Evolutionary conservation across 2,888 invertebrate species (phyloP), one percentile per base, ranked within the genome.

Genomic region (Heliconius ismenius): DNA sequence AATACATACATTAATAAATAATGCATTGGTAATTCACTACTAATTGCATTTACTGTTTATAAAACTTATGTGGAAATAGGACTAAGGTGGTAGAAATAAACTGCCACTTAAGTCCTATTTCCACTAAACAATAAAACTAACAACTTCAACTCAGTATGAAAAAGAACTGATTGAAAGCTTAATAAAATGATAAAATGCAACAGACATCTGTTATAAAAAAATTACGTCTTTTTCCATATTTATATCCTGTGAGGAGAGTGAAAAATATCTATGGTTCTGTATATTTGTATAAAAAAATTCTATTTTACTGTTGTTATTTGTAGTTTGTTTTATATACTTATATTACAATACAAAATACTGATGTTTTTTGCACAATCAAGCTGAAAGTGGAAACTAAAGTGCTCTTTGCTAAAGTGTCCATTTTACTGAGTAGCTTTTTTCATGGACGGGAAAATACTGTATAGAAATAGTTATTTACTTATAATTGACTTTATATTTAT

Each of bases 401-500:
- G 62, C 62, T 63, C 32, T 32, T 32, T 64, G 64, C 64, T 64
- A 32, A 64, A 64, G 64, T 64, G 28, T 32, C 32, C 64, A 64
- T 64, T 64, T 64, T 64, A 21, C 64, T 64, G 10, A 64, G 64
- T 64, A 64, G 63, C 32, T 32, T 18, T 18, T 63, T 64, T 64
- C 9, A 21, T 64, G 21, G 21, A 64, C 18, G 64, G 32, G 18
- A 64, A 64, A 64, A 64, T 18, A 28, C 21, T 64, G 9, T 28
- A 18, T 63, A 63, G 18, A 28, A 28, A 7, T 28, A 26, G 13
- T 15, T 28, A 28, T 15, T 18, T 64, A 64, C 21, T 64, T 64
- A 63, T 15, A 32, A 63, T 64, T 21, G 28, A 32, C 9, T 64
- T 64, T 64, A 63, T 58, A 58, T 58, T n/a, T n/a, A 4, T 21